Evolutionary conservation across 2,113 vertebrate species (phyloP).

Genomic region (Melanerpes aurifrons): DNA sequence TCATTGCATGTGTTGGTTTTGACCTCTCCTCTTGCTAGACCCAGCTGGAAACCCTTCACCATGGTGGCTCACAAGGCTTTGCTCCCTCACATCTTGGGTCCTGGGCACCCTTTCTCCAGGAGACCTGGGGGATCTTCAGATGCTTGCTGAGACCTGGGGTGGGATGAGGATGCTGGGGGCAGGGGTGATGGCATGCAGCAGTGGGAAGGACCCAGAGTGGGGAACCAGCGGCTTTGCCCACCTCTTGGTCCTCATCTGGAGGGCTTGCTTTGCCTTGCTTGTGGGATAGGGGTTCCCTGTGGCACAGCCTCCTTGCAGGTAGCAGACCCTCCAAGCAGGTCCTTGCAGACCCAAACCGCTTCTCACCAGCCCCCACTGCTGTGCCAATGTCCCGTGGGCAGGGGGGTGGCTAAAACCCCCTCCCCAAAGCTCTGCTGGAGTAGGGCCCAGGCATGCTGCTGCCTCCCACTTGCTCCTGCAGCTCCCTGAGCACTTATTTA

Average conservation of each 20-base stretch:
- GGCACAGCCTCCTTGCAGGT: background rate
- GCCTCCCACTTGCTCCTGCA: rapidly evolving
- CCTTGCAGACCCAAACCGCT: background rate
- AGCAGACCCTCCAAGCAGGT: background rate
- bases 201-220: background rate
- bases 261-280: background rate
- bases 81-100: background rate
- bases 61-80: background rate
- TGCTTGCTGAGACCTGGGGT: background rate
- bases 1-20: slow-evolving; percentile 27
- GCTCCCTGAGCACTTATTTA: background rate
- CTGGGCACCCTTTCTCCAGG: background rate
- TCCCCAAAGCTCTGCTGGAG: background rate
- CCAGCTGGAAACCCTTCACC: background rate
- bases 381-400: background rate
- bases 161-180: background rate
- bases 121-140: background rate
- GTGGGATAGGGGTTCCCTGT: background rate
- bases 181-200: background rate
- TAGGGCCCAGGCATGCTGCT: rapidly evolving
- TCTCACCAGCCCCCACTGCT: rapidly evolving
- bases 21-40: background rate
- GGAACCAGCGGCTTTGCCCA: background rate
- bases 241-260: rapidly evolving
- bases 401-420: background rate